Percentiles rank a stretch among this genome's conserved stretches.
Conservation (phyloP, 2,113 vertebrate genomes). For the Oncorhynchus gorbuscha region DNA sequence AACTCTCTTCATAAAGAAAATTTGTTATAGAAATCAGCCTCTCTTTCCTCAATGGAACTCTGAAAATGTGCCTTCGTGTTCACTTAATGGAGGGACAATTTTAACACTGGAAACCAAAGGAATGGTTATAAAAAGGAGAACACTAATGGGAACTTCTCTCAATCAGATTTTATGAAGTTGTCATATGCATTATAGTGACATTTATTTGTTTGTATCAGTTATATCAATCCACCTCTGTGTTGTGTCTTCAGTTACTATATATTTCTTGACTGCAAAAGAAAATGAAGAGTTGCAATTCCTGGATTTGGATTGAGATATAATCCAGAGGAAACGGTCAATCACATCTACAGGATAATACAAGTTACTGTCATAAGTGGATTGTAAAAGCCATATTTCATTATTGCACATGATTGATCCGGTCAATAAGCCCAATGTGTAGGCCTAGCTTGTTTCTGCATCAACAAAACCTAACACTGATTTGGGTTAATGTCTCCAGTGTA, state of each 20-base stretch:
- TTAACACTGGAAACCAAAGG: conserved; percentile 64
- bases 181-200: conserved; percentile 24
- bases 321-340: background rate
- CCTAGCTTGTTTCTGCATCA: background rate
- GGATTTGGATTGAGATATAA: background rate
- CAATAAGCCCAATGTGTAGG: background rate
- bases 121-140: conserved; percentile 19
- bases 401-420: no score
- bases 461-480: background rate
- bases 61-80: conserved; percentile 28
- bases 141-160: conserved; percentile 25
- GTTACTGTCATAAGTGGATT: no score
- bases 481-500: background rate
- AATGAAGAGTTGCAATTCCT: no score
- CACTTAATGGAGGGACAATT: conserved; percentile 29
- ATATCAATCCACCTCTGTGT: no score
- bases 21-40: conserved; percentile 10
- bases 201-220: conserved; percentile 41
- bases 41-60: conserved; percentile 24
- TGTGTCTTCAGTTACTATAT: no score
- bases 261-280: no score
- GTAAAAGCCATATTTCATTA: no score
- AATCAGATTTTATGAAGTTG: conserved; percentile 23
- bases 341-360: no score
- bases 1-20: conserved; percentile 22